phyloP scores from a whole-genome alignment of 2,888 invertebrate species.

The Deilephila elpenor region DNA sequence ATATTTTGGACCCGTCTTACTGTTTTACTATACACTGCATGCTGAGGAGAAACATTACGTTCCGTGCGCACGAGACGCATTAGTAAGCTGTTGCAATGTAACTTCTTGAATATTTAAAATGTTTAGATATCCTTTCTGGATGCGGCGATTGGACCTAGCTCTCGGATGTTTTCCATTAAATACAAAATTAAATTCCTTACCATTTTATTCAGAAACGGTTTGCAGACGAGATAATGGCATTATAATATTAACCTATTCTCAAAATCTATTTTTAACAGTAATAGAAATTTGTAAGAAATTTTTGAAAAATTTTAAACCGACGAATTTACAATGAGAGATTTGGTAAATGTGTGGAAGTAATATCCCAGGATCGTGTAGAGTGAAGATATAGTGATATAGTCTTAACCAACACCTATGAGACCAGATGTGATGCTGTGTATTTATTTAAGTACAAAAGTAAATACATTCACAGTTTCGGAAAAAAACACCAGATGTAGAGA shows the following conservation, averaged over 20 bases:
- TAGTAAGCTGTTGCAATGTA: slow-evolving; percentile 44
- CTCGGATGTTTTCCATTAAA: slow-evolving; percentile 9
- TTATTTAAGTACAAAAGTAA: too few species aligned
- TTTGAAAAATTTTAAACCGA: too few species aligned
- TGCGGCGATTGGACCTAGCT: slow-evolving; percentile 3
- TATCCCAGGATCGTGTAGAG: too few species aligned
- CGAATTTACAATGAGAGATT: too few species aligned
- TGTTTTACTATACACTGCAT: not conserved
- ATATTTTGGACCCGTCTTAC: not conserved
- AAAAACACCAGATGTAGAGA: not conserved
- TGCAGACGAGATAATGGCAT: not conserved
- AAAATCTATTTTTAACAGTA: too few species aligned
- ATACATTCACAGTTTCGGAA: not conserved
- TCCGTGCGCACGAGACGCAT: slow-evolving; percentile 45
- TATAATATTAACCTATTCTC: too few species aligned
- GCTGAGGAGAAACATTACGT: slow-evolving; percentile 34
- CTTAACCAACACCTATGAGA: too few species aligned
- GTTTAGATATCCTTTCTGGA: slow-evolving; percentile 26
- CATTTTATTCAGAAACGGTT: not conserved
- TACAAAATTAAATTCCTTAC: not conserved
- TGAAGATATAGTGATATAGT: too few species aligned
- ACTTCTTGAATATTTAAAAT: slow-evolving; percentile 40
- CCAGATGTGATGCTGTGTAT: too few species aligned
- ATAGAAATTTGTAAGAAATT: too few species aligned
- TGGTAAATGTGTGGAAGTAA: too few species aligned